phyloP scores from a whole-genome alignment of 92 coral and sea anemone genomes.

The Diadumene lineata region DNA sequence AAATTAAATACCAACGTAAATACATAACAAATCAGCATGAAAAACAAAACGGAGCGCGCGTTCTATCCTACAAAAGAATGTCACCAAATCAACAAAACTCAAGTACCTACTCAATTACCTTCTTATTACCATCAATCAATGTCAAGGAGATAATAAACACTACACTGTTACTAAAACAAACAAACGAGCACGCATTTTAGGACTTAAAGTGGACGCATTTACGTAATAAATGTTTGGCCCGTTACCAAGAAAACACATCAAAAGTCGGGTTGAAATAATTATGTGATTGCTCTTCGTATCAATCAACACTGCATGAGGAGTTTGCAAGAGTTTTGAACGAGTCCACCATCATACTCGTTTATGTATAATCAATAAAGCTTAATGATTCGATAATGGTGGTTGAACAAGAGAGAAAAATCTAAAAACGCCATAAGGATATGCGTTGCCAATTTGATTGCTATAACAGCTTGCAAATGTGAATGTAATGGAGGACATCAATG shows the following conservation, averaged over 20 bases:
- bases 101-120: not conserved
- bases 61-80: constrained; percentile 12
- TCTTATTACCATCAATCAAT: constrained; percentile 10
- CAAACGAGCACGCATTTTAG: constrained; percentile 12
- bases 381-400: constrained; percentile 10
- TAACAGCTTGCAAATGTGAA: constrained; percentile 15
- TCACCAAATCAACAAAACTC: not conserved
- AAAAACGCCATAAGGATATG: not conserved
- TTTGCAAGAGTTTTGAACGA: not conserved
- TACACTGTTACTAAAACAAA: constrained; percentile 10
- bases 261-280: not conserved
- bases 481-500: not conserved
- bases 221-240: not conserved
- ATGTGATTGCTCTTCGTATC: not conserved
- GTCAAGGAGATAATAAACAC: constrained; percentile 14
- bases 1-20: too few species aligned
- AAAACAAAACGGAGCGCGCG: not conserved
- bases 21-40: not conserved
- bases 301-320: not conserved
- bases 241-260: constrained; percentile 3
- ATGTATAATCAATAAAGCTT: not conserved
- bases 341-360: not conserved
- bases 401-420: not conserved
- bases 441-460: not conserved
- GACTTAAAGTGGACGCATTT: not conserved